Base-by-base conservation (phyloP, 2,888 invertebrate species). In the Spatulosminthurus flaviceps region DNA sequence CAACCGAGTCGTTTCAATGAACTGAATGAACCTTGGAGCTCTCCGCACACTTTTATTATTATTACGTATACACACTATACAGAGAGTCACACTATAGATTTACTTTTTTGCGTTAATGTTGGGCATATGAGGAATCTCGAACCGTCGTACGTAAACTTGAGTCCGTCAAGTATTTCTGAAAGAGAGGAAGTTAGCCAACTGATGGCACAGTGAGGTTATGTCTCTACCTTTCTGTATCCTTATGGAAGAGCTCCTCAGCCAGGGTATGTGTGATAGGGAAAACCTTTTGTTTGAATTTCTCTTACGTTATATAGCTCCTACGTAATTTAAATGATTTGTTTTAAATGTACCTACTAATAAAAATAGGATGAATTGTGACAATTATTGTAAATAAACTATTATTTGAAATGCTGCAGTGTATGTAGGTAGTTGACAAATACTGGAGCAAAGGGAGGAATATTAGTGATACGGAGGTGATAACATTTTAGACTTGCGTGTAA, bases 81-180 rank as follows among this genome's bases (percentile, higher is more conserved):
- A 64, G 64, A n/a, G 13, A 64, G 13, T 64, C 64, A 11, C 9
- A 19, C n/a, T 19, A 13, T 19, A 9, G 43, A 43, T 13, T 43
- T 43, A 13, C 43, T 43, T 43, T 43, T 19, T 43, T 43, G 9
- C 7, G n/a, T 64, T 64, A n/a, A n/a, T n/a, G n/a, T n/a, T n/a
- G n/a, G n/a, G n/a, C 28, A 29, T 24, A 9, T n/a, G 42, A 70
- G 42, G 42, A 34, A 70, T 70, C 70, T 70, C 41, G 70, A 70
- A 70, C 28, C 21, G 41, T 70, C 70, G 70, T 41, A 42, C 41
- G 70, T 29, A 70, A 29, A 34, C 22, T 41, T 34, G 42, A 16
- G 22, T 41, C 19, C 42, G 64, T 70, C 70, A 70, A 70, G 70
- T 42, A 70, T 70, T 21, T 70, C 70, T 70, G 22, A 22, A 21